Evolutionary conservation across 2,888 invertebrate species (phyloP), one percentile per base, ranked within the genome.

Genomic region (Acrobasis repandana): DNA sequence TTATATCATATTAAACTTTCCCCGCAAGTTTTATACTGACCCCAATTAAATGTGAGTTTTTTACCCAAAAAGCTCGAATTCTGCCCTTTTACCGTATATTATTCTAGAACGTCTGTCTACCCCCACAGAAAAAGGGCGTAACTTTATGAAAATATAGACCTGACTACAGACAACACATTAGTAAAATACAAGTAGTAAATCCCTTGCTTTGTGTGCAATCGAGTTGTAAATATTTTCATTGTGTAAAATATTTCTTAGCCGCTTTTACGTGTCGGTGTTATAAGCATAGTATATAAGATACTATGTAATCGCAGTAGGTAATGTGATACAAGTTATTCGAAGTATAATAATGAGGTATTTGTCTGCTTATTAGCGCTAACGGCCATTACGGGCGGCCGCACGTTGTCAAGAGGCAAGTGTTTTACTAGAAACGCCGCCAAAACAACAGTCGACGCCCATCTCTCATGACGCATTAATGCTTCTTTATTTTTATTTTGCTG

Each of bases 361-460:
- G 78, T 92, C 79, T 91, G 86, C 82, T 86, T 80, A 85, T 75
- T 88, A 93, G 93, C 90, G 80, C 87, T 88, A 92, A 93, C 90
- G 93, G 93, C 86, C 83, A 90, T 91, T 92, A 92, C 85, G 92
- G 86, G 85, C 89, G 92, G 87, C 88, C 92, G 80, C 83, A 92
- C 85, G 86, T 92, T 84, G 86, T 92, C 85, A 93, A 92, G 93
- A 93, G 93, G 93, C 93, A 93, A 92, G 93, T 93, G 80, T 92
- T 92, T 90, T 92, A 92, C 88, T 93, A 92, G 87, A 87, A 85
- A 83, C 88, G 83, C 83, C 79, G 84, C 78, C 85, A 82, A 79
- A 73, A 80, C 82, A 80, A 82, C 83, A 80, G 86, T 88, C 90
- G 88, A 90, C 90, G 89, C 83, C 86, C 84, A 88, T 88, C 87